Percentiles rank a stretch among this genome's conserved stretches.
Conservation (phyloP, 2,113 vertebrate genomes). For the Coregonus clupeaformis region DNA sequence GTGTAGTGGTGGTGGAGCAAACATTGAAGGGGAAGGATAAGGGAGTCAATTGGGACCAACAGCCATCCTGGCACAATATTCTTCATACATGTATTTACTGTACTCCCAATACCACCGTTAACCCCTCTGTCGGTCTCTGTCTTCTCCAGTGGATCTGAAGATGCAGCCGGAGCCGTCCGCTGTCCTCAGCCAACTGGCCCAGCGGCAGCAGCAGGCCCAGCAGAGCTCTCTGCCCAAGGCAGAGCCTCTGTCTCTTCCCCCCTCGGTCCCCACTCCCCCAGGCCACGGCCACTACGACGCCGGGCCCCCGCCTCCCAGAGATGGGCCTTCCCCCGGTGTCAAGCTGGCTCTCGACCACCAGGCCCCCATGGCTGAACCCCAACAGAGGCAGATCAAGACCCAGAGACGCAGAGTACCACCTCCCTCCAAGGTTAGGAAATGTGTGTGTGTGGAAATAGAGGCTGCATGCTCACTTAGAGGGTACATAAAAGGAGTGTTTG, state of each 20-base stretch:
- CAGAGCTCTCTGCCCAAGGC: constrained; percentile 62
- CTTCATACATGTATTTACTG: too few species aligned
- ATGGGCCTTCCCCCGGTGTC: constrained; percentile 65
- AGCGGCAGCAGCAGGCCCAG: constrained; percentile 68
- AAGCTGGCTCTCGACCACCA: too few species aligned
- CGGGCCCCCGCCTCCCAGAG: constrained; percentile 76
- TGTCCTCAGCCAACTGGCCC: constrained; percentile 89
- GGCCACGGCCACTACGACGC: constrained; percentile 65
- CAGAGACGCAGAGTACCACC: constrained; percentile 83
- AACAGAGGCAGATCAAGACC: constrained; percentile 85
- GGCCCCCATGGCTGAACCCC: constrained; percentile 68
- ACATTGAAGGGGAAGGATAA: too few species aligned
- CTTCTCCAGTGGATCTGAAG: constrained; percentile 82
- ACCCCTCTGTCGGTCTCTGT: constrained; percentile 6
- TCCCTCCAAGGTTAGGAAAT: constrained; percentile 81
- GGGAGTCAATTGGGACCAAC: too few species aligned
- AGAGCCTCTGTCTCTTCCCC: constrained; percentile 56
- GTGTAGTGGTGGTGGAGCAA: too few species aligned
- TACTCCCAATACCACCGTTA: too few species aligned
- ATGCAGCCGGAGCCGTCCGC: constrained; percentile 92
- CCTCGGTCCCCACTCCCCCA: constrained; percentile 67
- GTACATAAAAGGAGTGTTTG: too few species aligned
- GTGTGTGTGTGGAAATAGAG: not conserved
- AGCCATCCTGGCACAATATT: too few species aligned
- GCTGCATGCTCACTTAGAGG: too few species aligned